Percentiles rank a stretch among this genome's conserved stretches.
phyloP scores from a whole-genome alignment of 2,113 vertebrate species.

The Nyctereutes procyonoides region DNA sequence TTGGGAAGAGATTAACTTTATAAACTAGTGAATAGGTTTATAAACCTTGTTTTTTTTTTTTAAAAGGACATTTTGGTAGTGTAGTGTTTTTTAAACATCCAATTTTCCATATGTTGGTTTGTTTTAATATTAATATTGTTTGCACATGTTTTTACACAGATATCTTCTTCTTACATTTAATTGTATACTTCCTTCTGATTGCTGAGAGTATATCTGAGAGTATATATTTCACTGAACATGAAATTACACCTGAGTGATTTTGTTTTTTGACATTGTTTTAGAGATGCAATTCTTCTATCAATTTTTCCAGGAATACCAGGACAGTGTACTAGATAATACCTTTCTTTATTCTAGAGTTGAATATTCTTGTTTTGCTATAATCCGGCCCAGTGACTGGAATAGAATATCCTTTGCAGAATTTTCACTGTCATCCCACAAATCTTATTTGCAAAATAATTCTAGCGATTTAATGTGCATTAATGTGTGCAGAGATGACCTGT shows the following conservation, averaged over 20 bases:
- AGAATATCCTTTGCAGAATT: not conserved
- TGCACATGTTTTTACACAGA: not conserved
- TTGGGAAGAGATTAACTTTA: not conserved
- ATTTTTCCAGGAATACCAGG: conserved; percentile 38
- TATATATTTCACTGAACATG: not conserved
- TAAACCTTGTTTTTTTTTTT: not conserved
- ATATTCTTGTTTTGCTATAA: not conserved
- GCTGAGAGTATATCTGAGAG: not conserved
- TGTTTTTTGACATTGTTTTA: not conserved
- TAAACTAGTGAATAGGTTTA: not conserved
- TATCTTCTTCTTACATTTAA: not conserved
- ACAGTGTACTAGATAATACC: not conserved
- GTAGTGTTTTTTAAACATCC: not conserved
- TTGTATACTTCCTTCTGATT: conserved; percentile 15
- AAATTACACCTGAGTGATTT: conserved; percentile 40
- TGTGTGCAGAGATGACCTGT: not conserved
- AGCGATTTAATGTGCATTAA: not conserved
- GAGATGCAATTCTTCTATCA: conserved; percentile 24
- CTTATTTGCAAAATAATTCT: conserved; percentile 8
- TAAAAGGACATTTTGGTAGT: not conserved
- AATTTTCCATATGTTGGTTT: not conserved
- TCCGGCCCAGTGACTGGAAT: not conserved
- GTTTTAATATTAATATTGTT: conserved; percentile 40
- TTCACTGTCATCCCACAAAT: not conserved
- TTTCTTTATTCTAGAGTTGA: not conserved